phyloP scores from a whole-genome alignment of 2,113 vertebrate genomes.

The Campylorhamphus procurvoides region DNA sequence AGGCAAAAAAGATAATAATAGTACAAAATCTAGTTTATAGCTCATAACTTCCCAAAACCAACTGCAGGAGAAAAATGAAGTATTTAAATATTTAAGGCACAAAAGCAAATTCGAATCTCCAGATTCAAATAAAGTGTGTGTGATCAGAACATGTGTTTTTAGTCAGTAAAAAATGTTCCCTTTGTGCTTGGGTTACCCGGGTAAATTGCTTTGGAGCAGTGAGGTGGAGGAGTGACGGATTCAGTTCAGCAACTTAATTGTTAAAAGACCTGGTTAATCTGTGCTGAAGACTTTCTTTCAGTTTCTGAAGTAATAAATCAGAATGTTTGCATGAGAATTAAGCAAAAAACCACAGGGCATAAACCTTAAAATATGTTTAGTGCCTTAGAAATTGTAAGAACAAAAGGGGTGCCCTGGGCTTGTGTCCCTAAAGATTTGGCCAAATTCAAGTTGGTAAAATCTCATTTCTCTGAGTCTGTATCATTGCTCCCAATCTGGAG shows the following conservation, averaged over 20 bases:
- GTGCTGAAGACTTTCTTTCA: not conserved
- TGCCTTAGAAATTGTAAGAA: accelerated
- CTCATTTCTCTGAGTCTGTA: not conserved
- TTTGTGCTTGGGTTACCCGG: not conserved
- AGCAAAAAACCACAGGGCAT: not conserved
- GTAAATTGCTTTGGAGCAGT: not conserved
- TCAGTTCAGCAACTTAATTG: not conserved
- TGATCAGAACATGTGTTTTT: not conserved
- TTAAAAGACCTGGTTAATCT: slow-evolving; percentile 27
- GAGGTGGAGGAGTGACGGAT: not conserved
- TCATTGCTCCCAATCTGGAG: not conserved
- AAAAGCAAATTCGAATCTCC: not conserved
- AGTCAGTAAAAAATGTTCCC: not conserved
- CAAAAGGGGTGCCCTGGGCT: not conserved
- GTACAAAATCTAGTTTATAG: not conserved
- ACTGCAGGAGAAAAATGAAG: not conserved
- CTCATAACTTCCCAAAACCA: not conserved
- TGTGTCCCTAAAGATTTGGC: not conserved
- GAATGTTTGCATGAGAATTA: not conserved
- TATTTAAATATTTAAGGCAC: not conserved
- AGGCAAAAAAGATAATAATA: not conserved
- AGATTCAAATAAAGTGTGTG: accelerated
- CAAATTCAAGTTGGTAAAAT: not conserved
- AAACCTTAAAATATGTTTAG: not conserved
- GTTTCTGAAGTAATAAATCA: not conserved